Base-by-base conservation (phyloP, 2,888 invertebrate genomes). In the Torymus texanus region DNA sequence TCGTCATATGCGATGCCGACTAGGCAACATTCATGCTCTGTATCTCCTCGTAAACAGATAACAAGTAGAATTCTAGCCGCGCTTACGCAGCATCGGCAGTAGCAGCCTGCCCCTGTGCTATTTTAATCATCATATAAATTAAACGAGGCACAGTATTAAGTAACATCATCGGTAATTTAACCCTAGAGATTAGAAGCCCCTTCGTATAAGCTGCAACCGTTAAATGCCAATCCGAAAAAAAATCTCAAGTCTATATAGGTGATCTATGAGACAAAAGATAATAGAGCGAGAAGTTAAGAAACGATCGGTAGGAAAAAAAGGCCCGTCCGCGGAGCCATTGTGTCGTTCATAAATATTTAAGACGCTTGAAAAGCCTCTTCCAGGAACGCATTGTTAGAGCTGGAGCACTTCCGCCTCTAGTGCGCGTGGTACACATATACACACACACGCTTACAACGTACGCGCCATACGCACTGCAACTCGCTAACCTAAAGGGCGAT, bases 321-420 rank as follows among this genome's bases (percentile, higher is more conserved):
- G 24, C 24, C 51, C 66, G 59, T 51, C 66, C 56, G 18, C 41
- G 41, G 41, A 13, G 51, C 55, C 18, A 65, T 66, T 66, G 59
- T 71, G 58, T 63, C 71, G 65, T 66, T 77, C 66, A 59, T 78
- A 67, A 78, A 78, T 73, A 73, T 67, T 65, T 67, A 62, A 55
- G 65, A 29, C 75, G 55, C 24, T 29, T 68, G 68, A 62, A 75
- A 65, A 77, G 65, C 65, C 65, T 71, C 62, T 71, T 77, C 77
- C 51, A 65, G 59, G 77, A 71, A 71, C n/a, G 62, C 78, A 78
- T 78, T 78, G 73, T 78, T 78, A 73, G 41, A 41, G 59, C 50
- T 41, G 14, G 78, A 56, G 67, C 68, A 68, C 62, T 73, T 73
- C 73, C 78, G 78, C 72, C 65, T 77, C n/a, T 24, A 56, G 59